A percentile compares a stretch with the other conserved stretches of the same genome.
Evolutionary conservation across 1,140 invertebrate species (phyloP).

Genomic region (Meloidogyne floridensis): DNA sequence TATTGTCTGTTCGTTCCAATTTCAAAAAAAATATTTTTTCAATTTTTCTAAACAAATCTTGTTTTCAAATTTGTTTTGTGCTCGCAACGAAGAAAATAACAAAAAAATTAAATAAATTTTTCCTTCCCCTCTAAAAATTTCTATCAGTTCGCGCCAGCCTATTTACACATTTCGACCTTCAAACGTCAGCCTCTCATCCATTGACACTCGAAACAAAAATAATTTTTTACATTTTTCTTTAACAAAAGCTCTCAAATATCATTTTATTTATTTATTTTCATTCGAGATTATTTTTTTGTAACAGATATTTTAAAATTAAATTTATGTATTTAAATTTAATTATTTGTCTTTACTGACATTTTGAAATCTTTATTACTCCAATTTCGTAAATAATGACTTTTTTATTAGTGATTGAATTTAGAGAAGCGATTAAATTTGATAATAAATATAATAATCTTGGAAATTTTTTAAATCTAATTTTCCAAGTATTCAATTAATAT

Average conservation of each 20-base stretch:
- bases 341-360: background rate
- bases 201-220: background rate
- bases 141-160: background rate
- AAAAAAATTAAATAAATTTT: background rate
- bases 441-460: no score
- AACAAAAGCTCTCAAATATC: background rate
- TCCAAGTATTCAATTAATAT: no score
- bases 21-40: background rate
- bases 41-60: background rate
- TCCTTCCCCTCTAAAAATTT: background rate
- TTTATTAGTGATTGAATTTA: no score
- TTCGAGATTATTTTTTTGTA: background rate
- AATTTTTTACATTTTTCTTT: background rate
- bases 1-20: no score
- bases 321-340: background rate
- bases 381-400: no score
- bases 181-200: background rate
- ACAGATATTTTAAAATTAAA: background rate
- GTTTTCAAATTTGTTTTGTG: background rate
- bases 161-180: background rate
- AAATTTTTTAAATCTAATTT: no score
- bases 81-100: background rate
- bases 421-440: no score
- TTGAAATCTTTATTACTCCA: background rate
- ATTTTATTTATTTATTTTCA: background rate